Conservation (phyloP, 2,113 vertebrate species). For the Misgurnus anguillicaudatus region DNA sequence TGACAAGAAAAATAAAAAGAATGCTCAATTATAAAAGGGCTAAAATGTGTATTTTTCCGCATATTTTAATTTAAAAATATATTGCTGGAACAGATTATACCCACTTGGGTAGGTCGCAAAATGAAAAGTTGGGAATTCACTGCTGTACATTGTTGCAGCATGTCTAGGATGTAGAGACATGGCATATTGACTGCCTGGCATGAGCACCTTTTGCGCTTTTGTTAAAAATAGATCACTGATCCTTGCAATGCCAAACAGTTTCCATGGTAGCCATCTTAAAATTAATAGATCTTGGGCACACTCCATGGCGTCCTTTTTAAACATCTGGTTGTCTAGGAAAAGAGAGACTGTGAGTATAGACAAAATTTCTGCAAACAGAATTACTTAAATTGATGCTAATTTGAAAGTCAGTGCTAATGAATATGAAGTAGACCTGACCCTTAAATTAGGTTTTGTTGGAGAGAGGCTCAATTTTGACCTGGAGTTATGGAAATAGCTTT, state of each 20-base stretch:
- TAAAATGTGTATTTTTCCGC: too few relatives aligned
- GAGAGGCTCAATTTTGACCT: not conserved
- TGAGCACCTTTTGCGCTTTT: constrained; percentile 45
- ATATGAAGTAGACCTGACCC: constrained; percentile 14
- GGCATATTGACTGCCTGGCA: constrained; percentile 31
- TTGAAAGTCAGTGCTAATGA: constrained; percentile 10
- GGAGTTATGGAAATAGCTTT: not conserved
- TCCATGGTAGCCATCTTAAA: constrained; percentile 63
- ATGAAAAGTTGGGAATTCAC: too few relatives aligned
- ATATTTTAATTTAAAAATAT: too few relatives aligned
- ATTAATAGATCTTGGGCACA: constrained; percentile 53
- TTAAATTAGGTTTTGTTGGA: not conserved
- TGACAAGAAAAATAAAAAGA: too few relatives aligned
- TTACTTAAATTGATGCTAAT: not conserved
- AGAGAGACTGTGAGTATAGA: not conserved
- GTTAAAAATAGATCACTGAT: constrained; percentile 56
- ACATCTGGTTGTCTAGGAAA: constrained; percentile 44
- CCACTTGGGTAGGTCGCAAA: too few relatives aligned
- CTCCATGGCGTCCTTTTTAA: constrained; percentile 46
- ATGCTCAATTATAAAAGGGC: too few relatives aligned
- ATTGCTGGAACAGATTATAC: too few relatives aligned
- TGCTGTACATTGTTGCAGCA: too few relatives aligned
- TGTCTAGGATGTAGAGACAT: not conserved
- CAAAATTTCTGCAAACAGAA: constrained; percentile 16
- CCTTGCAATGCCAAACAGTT: constrained; percentile 60